phyloP scores from a whole-genome alignment of 2,797 vertebrate genomes.

The Zalophus californianus region DNA sequence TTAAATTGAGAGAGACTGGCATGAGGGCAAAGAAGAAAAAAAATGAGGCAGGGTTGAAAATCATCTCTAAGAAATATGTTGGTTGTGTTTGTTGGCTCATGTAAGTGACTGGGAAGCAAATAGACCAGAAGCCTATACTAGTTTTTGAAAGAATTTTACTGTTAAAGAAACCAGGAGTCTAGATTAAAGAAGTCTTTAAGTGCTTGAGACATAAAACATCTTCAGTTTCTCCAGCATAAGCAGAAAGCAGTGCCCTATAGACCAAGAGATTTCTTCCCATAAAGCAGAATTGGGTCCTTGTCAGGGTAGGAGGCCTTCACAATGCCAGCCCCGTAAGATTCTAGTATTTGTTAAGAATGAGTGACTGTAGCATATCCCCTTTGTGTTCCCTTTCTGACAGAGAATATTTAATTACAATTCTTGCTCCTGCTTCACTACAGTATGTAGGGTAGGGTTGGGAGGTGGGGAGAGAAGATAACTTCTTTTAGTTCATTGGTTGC shows the following conservation, averaged over 20 bases:
- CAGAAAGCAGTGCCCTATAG: neutral
- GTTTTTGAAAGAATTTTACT: conserved; percentile 9
- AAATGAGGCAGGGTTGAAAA: neutral
- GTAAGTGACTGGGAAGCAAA: neutral
- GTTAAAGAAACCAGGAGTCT: neutral
- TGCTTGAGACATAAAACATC: neutral
- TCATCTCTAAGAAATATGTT: neutral
- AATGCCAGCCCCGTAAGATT: neutral
- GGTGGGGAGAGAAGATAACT: neutral
- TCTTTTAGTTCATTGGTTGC: neutral
- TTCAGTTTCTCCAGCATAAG: neutral
- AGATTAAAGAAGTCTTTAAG: neutral
- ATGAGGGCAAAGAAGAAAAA: neutral
- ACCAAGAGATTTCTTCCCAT: conserved; percentile 25
- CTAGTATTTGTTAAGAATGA: neutral
- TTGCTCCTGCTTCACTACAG: neutral
- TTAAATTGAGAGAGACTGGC: neutral
- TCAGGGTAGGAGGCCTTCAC: neutral
- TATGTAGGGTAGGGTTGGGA: neutral
- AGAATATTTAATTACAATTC: neutral
- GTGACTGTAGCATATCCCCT: neutral
- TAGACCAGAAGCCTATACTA: neutral
- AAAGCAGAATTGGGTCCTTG: neutral
- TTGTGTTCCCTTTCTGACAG: neutral
- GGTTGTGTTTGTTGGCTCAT: neutral